These are phyloP conservation scores for Beroe forskalii DNA, from an alignment of 37 sponge, comb jelly and placozoan genomes.

Conservation along the genomic window DNA sequence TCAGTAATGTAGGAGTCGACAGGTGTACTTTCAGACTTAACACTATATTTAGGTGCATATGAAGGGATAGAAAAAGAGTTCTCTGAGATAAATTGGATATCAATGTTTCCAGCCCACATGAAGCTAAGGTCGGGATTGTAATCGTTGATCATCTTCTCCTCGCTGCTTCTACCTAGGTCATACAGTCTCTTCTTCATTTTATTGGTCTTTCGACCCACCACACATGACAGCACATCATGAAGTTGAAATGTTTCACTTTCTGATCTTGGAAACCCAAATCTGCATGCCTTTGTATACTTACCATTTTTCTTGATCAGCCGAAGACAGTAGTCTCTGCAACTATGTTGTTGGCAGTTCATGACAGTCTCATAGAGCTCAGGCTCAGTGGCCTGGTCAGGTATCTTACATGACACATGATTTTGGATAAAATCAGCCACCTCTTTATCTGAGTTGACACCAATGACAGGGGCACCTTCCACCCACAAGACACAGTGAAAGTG, in stretches of 20 bases:
- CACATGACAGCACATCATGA: background rate
- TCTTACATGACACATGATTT: too few species aligned
- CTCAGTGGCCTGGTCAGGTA: background rate
- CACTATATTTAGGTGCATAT: background rate
- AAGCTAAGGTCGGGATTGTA: constrained; percentile 1
- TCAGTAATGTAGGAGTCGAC: background rate
- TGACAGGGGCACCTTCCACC: too few species aligned
- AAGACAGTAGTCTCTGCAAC: background rate
- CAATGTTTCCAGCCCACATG: constrained; percentile 23
- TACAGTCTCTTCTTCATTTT: background rate
- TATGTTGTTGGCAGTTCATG: background rate
- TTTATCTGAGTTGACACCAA: background rate
- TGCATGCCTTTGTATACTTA: background rate
- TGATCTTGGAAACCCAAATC: background rate
- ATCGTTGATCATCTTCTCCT: background rate
- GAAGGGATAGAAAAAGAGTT: background rate
- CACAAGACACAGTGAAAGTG: constrained; percentile 5
- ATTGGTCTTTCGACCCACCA: background rate
- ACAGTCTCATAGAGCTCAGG: background rate
- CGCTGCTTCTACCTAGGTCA: background rate
- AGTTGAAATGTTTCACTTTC: background rate
- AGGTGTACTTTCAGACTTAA: background rate
- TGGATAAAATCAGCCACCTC: background rate
- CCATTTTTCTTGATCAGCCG: background rate
- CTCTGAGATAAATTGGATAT: background rate